Percentiles rank a stretch among this genome's conserved stretches.
These are phyloP conservation scores for Chionoecetes opilio DNA, from an alignment of 1,140 invertebrate species.

Conservation along the genomic window DNA sequence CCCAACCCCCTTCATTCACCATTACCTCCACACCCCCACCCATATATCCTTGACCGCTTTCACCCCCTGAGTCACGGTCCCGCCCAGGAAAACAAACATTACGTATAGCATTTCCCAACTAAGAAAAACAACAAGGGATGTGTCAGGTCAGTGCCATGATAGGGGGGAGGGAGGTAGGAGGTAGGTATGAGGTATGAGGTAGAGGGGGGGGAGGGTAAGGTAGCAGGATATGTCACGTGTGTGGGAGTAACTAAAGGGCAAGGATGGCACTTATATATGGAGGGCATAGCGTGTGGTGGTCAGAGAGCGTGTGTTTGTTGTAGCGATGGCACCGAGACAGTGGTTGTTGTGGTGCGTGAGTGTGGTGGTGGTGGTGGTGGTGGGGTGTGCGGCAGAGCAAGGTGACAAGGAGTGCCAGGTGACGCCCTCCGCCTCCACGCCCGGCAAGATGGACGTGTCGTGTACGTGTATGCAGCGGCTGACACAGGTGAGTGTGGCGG, in stretches of 20 bases:
- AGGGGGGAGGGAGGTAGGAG: no score
- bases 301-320: background rate
- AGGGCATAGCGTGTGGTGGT: background rate
- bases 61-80: no score
- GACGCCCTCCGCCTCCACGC: background rate
- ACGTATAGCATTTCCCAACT: no score
- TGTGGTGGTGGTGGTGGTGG: conserved; percentile 31
- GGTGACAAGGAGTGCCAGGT: conserved; percentile 54
- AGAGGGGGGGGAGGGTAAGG: no score
- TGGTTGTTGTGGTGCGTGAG: no score
- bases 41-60: no score
- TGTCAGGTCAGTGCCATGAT: no score
- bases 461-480: conserved; percentile 74
- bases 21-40: no score
- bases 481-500: conserved; percentile 38
- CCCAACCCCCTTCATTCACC: no score
- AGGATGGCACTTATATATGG: background rate
- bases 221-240: background rate
- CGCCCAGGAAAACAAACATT: no score
- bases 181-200: no score
- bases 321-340: background rate
- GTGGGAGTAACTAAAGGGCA: background rate
- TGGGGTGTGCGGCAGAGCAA: background rate
- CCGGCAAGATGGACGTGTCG: conserved; percentile 46
- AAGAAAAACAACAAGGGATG: no score